Base-by-base conservation (phyloP, 2,888 invertebrate genomes). In the Calliopum simillimum region DNA sequence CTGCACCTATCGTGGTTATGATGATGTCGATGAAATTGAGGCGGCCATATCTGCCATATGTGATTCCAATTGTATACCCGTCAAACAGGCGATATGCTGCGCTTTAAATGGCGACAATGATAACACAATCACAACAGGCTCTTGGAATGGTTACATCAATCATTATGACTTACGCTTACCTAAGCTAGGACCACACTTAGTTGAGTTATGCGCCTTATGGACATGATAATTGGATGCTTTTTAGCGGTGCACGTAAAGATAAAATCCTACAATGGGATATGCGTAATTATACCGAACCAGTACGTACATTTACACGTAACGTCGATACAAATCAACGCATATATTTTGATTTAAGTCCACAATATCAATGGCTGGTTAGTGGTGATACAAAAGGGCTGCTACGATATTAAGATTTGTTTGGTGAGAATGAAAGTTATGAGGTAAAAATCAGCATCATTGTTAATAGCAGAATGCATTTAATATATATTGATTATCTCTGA, bases 231-330 rank as follows among this genome's bases (percentile, higher is more conserved):
- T 89, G 89, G 55, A 90, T 91, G 79, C 87, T 98, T 13, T 94
- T 93, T 77, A 93, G 95, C 75, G 97, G 96, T 0, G 95, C 94
- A 0, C 89, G 98, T 69, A 91, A 93, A 87, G 95, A 95, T 84
- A 93, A 94, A 82, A 89, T 98, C 47, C 86, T 96, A 69, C 91
- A 96, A 80, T 98, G 97, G 97, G 98, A 98, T 85, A 89, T 97
- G 79, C 89, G 98, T 75, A 92, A 93, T 83, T 89, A 88, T 73
- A 84, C 86, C 4, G 79, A 86, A 62, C 90, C 90, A 0, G 76
- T 89, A 0, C 86, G 86, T 53, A 84, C 87, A 12, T 81, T 93
- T 5, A 84, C 84, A n/a, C 88, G 94, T 69, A 82, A 86, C 78
- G 88, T 91, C 75, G 76, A 89, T 53, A 97, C 96, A 0, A 97